phyloP scores from a whole-genome alignment of 2,113 vertebrate genomes.

The Cyanoramphus novaezelandiae region DNA sequence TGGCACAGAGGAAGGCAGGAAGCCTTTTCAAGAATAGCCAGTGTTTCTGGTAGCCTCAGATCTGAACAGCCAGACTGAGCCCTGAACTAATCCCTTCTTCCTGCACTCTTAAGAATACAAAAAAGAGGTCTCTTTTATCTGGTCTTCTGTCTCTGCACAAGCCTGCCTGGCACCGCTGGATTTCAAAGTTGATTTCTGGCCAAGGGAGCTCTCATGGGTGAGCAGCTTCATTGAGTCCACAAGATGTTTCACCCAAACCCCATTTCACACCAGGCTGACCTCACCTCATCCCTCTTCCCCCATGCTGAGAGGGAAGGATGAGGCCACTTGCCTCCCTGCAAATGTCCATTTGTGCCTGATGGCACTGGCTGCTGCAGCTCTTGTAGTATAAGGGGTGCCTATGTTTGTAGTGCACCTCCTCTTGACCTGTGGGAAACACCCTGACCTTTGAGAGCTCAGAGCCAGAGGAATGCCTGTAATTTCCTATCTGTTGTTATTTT shows the following conservation, averaged over 20 bases:
- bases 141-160: neutral
- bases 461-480: too few relatives aligned
- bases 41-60: neutral
- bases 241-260: neutral
- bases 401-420: neutral
- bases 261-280: neutral
- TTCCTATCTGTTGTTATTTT: neutral
- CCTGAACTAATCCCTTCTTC: neutral
- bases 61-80: neutral
- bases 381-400: neutral
- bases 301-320: neutral
- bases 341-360: neutral
- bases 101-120: neutral
- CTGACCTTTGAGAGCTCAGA: neutral
- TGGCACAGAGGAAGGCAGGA: neutral
- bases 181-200: neutral
- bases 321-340: neutral
- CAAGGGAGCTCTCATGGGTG: fast-evolving
- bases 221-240: neutral
- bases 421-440: fast-evolving
- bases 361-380: neutral
- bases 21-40: slow-evolving; percentile 50
- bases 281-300: neutral
- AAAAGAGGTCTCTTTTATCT: neutral
- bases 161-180: neutral